Percentiles rank a stretch among this genome's conserved stretches.
These are phyloP conservation scores for Parapsyche elsis DNA, from an alignment of 1,140 invertebrate species.

Conservation along the genomic window DNA sequence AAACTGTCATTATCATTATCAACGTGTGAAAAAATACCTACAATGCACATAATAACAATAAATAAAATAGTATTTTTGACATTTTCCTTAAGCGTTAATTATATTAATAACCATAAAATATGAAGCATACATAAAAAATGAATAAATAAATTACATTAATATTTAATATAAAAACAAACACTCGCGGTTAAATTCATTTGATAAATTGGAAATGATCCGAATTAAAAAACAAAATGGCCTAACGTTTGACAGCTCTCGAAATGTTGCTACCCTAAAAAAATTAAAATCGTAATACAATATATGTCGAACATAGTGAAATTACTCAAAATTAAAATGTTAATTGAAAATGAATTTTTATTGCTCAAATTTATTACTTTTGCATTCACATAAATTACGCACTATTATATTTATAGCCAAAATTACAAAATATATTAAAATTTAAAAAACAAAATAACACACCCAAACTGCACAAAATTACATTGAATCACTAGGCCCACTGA, in stretches of 20 bases:
- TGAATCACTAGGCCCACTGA: too few species aligned
- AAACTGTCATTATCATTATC: too few species aligned
- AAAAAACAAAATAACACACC: too few species aligned
- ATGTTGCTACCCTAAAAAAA: constrained; percentile 42
- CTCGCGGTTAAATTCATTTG: too few species aligned
- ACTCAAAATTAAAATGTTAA: background rate
- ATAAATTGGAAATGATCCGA: background rate
- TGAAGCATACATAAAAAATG: background rate
- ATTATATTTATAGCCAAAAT: background rate
- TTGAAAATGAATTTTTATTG: background rate
- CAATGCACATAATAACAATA: too few species aligned
- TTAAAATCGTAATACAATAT: background rate
- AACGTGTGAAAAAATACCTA: too few species aligned
- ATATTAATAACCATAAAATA: too few species aligned
- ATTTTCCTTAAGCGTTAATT: too few species aligned
- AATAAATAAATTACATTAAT: background rate
- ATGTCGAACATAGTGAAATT: background rate
- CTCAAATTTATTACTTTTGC: background rate
- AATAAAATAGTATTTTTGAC: too few species aligned
- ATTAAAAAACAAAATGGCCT: constrained; percentile 51
- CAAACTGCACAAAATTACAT: too few species aligned
- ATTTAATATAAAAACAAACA: background rate
- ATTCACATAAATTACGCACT: background rate
- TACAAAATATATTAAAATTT: too few species aligned
- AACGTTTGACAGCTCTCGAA: constrained; percentile 45